Evolutionary conservation across 2,888 invertebrate species (phyloP), one percentile per base, ranked within the genome.

Genomic region (Diabrotica balteata): DNA sequence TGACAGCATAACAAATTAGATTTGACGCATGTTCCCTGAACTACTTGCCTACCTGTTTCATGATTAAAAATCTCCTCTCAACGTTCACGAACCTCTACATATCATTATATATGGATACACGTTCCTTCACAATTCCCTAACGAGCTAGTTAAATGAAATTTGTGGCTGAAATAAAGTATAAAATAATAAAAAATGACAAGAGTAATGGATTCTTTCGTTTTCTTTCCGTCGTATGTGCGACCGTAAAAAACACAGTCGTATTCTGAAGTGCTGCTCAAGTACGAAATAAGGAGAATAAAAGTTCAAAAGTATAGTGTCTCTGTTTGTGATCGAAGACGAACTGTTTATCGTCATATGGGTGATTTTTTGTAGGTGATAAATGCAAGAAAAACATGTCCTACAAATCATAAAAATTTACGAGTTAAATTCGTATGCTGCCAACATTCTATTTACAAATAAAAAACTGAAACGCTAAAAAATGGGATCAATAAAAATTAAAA

Each of bases 181-280:
- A 63, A 32, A 55, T 55, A 63, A 63, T 17, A 57, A 57, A 43
- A 57, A 63, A 50, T 50, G 57, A 63, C 57, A 58, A 51, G 63
- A 63, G 49, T 57, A 63, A 57, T 57, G 58, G 63, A 57, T 50
- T 57, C 8, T 63, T 44, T 44, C 57, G 50, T 51, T 43, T 22
- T 63, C 55, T 45, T 57, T 63, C 45, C 47, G 43, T 46, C 47
- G 63, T 63, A 51, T 17, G 3, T 50, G 49, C 43, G 63, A 44
- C 51, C 47, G 51, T 63, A 51, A 63, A 63, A 63, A 63, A 49
- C 63, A 51, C 49, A 42, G 55, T 63, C 63, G 55, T 63, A 55
- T 55, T 17, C 50, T 45, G 32, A 50, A 63, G 45, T 44, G 32
- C 32, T 32, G 32, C 32, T 32, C 32, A 32, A 32, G 57, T 32